Conservation (phyloP, 2,888 invertebrate genomes). For the Microplitis manilae region DNA sequence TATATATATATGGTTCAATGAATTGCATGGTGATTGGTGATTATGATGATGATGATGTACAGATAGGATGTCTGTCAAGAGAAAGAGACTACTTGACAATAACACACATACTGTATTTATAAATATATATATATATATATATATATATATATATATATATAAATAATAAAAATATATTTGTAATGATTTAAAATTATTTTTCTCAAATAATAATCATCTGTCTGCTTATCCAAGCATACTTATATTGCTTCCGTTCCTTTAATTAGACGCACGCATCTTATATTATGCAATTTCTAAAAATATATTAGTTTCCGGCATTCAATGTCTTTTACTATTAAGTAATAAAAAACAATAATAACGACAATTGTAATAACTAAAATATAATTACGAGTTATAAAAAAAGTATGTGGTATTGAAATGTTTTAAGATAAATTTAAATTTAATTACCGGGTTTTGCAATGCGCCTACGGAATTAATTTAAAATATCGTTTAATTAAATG, state of each 20-base stretch:
- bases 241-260: conserved; percentile 52
- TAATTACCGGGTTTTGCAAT: conserved; percentile 14
- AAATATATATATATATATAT: not conserved
- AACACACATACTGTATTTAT: not conserved
- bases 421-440: not conserved
- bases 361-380: not conserved
- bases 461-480: not conserved
- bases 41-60: not conserved
- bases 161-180: conserved; percentile 7
- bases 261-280: conserved; percentile 53
- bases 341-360: not conserved
- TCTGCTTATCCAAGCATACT: conserved; percentile 45
- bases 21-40: not conserved
- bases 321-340: conserved; percentile 11
- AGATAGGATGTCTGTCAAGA: conserved; percentile 1
- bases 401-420: conserved; percentile 4
- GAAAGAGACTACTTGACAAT: not conserved
- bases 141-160: not conserved
- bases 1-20: not conserved
- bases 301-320: conserved; percentile 55
- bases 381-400: not conserved
- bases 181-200: conserved; percentile 37
- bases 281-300: conserved; percentile 49
- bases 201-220: conserved; percentile 22
- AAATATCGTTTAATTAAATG: conserved; percentile 12